Conservation (phyloP, 2,113 vertebrate genomes). For the Pangasianodon hypophthalmus region DNA sequence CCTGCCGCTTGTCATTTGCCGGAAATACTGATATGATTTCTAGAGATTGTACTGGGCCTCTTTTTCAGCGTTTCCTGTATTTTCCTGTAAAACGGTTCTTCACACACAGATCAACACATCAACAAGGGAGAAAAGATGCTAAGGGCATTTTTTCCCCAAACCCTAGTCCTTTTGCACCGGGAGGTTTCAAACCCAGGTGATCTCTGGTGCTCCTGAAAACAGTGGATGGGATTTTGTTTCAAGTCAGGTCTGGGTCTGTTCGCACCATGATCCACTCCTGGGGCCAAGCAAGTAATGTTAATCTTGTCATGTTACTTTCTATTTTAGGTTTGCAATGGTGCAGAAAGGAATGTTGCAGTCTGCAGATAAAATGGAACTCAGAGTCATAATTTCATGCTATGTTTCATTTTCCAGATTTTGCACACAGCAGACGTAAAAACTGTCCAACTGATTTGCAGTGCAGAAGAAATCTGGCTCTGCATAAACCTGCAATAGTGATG, state of each 20-base stretch:
- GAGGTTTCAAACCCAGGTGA: not conserved
- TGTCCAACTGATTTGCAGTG: not conserved
- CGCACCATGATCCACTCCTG: not conserved
- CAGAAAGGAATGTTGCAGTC: not conserved
- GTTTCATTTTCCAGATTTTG: not conserved
- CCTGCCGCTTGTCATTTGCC: not conserved
- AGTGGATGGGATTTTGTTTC: not conserved
- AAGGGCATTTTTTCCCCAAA: not conserved
- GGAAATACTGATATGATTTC: not conserved
- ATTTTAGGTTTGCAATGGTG: not conserved
- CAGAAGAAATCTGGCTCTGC: not conserved
- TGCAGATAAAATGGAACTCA: not conserved
- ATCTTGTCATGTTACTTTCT: not conserved
- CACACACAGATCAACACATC: not conserved
- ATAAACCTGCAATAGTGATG: not conserved
- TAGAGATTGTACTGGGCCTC: not conserved
- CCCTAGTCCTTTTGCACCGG: not conserved
- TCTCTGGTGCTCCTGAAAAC: not conserved
- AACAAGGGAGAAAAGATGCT: not conserved
- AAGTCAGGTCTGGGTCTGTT: not conserved
- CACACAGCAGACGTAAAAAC: not conserved
- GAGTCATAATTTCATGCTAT: not conserved
- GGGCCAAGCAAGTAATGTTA: not conserved
- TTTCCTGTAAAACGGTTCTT: not conserved
- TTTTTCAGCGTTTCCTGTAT: not conserved